Evolutionary conservation across 2,888 invertebrate genomes (phyloP).

Genomic region (Anoncus sp.): DNA sequence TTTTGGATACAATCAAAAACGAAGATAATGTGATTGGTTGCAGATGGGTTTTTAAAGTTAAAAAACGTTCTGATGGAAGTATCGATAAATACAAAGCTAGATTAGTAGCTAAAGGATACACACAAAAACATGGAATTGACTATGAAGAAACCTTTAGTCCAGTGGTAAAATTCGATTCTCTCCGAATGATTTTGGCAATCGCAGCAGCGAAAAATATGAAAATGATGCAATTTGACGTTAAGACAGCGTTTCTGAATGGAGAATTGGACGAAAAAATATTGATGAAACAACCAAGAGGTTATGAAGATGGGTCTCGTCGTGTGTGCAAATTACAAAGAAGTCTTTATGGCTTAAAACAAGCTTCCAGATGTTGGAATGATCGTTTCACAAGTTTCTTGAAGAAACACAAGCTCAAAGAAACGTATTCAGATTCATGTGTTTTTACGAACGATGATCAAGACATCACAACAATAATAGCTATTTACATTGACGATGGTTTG

Average conservation of each 20-base stretch:
- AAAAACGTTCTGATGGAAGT: no score
- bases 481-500: constrained; percentile 62
- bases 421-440: constrained; percentile 61
- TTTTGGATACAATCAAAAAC: no score
- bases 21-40: no score
- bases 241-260: neutral
- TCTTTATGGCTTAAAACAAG: constrained; percentile 78
- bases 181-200: neutral
- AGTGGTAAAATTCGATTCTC: neutral
- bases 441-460: constrained; percentile 58
- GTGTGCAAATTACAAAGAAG: no score
- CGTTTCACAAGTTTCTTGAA: constrained; percentile 65
- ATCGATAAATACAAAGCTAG: no score
- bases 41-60: no score
- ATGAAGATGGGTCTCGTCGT: no score
- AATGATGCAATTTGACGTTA: neutral
- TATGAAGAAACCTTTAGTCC: neutral
- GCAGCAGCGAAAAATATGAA: neutral
- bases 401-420: constrained; percentile 67
- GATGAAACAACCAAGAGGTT: neutral
- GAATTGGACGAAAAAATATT: neutral
- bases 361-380: constrained; percentile 75
- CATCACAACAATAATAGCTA: constrained; percentile 44
- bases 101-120: neutral
- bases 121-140: neutral